phyloP scores from a whole-genome alignment of 1,140 invertebrate species.

The Nomia melanderi region DNA sequence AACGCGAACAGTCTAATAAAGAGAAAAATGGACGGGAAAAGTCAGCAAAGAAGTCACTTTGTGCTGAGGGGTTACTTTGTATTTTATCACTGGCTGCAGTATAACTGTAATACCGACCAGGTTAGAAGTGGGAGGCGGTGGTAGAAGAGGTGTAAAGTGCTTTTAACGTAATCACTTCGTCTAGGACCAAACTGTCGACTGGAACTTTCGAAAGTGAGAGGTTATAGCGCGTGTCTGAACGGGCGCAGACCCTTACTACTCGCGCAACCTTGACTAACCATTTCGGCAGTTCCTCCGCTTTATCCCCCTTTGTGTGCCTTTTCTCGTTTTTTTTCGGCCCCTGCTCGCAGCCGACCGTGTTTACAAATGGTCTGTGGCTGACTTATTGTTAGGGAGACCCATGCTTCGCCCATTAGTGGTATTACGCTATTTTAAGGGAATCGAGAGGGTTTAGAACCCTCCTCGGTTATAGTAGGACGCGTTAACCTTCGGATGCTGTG shows the following conservation, averaged over 20 bases:
- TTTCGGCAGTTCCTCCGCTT: constrained; percentile 48
- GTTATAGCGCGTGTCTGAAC: constrained; percentile 70
- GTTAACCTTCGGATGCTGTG: too few relatives aligned
- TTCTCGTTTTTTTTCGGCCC: background rate
- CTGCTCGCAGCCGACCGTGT: constrained; percentile 8
- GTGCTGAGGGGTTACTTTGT: constrained; percentile 51
- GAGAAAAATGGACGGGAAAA: constrained; percentile 27
- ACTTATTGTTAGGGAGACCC: constrained; percentile 35
- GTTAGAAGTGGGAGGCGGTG: constrained; percentile 56
- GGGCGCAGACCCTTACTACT: constrained; percentile 44
- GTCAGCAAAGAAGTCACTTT: constrained; percentile 35
- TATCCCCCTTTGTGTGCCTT: background rate
- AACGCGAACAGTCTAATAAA: background rate
- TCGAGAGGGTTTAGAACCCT: background rate
- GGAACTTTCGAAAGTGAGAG: constrained; percentile 71
- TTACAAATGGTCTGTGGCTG: constrained; percentile 4
- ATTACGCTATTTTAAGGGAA: constrained; percentile 40
- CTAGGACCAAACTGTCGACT: constrained; percentile 55
- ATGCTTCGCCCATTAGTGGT: constrained; percentile 45
- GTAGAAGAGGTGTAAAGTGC: constrained; percentile 74
- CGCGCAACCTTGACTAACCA: constrained; percentile 36
- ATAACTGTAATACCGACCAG: constrained; percentile 54
- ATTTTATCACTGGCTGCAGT: constrained; percentile 60
- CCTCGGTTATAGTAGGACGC: background rate
- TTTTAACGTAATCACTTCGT: constrained; percentile 75